These are phyloP conservation scores for Disparrhopalites patrizii DNA, from an alignment of 2,888 invertebrate genomes.

Conservation along the genomic window DNA sequence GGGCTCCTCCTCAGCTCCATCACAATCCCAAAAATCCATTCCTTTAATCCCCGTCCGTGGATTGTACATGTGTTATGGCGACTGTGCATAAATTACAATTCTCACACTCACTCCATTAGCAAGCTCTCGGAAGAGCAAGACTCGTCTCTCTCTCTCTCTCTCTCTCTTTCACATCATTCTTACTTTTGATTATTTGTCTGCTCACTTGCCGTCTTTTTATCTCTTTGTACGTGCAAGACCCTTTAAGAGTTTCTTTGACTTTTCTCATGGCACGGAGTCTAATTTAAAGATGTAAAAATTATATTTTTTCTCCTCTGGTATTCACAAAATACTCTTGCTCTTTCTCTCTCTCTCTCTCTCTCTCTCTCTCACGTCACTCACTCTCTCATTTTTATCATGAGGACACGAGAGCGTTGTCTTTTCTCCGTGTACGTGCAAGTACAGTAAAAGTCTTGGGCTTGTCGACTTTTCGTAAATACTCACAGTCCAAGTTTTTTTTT, in stretches of 20 bases:
- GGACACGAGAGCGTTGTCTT: no score
- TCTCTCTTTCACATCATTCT: background rate
- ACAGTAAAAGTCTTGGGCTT: no score
- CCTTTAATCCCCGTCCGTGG: background rate
- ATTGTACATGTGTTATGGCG: background rate
- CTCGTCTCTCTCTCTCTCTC: background rate
- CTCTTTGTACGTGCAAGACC: no score
- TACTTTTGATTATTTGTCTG: background rate
- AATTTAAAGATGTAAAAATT: background rate
- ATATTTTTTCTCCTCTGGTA: background rate
- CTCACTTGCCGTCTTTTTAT: no score
- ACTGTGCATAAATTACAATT: conserved; percentile 6
- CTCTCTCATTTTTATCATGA: no score
- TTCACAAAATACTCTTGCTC: background rate
- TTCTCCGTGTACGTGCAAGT: no score
- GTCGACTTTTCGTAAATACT: no score
- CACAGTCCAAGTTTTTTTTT: no score
- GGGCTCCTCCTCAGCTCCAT: conserved; percentile 2
- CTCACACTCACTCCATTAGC: conserved; percentile 15
- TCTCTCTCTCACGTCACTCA: background rate
- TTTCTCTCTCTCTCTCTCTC: no score
- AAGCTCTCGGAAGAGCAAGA: background rate
- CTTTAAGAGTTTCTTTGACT: background rate
- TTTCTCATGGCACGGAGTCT: background rate
- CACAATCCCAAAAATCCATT: conserved; percentile 20